Base-by-base conservation (phyloP, 2,888 invertebrate genomes). In the Aspidiotus rigidus region DNA sequence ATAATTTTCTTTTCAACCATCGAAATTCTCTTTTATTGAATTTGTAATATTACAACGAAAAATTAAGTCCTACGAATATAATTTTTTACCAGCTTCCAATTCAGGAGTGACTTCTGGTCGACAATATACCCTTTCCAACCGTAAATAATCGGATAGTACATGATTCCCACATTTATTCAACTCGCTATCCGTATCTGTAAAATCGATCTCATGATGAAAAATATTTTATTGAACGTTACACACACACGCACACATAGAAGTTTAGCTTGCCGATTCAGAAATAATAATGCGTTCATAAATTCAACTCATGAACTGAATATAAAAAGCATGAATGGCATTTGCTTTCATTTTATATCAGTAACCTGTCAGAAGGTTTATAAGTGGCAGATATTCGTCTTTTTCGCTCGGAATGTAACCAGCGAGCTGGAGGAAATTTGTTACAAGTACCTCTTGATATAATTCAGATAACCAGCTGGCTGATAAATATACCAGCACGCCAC, bases 401-500 rank as follows among this genome's bases (percentile, higher is more conserved):
- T 79, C 72, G 64, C 69, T 71, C 71, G 84, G 84, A 74, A 85
- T 83, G 73, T 83, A 84, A 0, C 88, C 87, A 61, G 87, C 85
- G 64, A 83, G 81, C 73, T 85, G 83, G n/a, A 92, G 79, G 10
- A 91, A 78, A 74, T 89, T 88, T 69, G 83, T 83, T 0, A 87
- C 84, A 7, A 93, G 80, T 1, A 94, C 86, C 76, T 89, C 90
- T 75, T 92, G 92, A 77, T 95, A 97, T 8, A 97, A 81, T 76
- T 96, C 94, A 49, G 91, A 86, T 3, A 97, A 83, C 96, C 96
- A 97, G 0, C 91, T 89, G 0, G 92, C 91, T 0, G 95, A 94
- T 10, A 96, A 82, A 76, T 94, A 97, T 7, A 97, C 90, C 40
- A 96, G 80, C 16, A 96, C 90, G 0, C 95, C 96, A 71, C 92